A percentile compares a stretch with the other conserved stretches of the same genome.
Conservation (phyloP, 2,113 vertebrate species). For the Charina bottae region DNA sequence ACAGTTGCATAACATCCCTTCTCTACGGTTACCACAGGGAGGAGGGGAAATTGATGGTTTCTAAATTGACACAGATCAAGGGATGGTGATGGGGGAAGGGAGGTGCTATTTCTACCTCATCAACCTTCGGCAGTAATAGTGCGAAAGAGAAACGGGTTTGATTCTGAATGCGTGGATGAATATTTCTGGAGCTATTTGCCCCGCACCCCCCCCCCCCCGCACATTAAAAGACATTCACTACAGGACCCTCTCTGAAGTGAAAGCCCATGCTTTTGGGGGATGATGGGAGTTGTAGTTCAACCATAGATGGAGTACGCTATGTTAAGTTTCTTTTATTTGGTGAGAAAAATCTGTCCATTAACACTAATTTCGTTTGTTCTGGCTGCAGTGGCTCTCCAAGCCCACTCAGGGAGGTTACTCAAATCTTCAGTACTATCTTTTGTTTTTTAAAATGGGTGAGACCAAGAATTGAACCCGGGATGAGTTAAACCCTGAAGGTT, state of each 20-base stretch:
- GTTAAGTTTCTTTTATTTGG: neutral
- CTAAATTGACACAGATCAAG: conserved; percentile 24
- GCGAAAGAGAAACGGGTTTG: neutral
- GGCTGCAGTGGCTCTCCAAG: neutral
- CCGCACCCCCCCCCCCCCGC: too few species aligned
- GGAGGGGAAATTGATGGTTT: conserved; percentile 23
- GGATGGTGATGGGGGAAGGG: neutral
- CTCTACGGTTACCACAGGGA: conserved; percentile 30
- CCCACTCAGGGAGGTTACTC: neutral
- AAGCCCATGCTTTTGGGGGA: neutral
- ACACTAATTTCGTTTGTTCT: neutral
- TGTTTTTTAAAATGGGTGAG: neutral
- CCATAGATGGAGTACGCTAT: neutral
- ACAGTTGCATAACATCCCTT: conserved; percentile 21
- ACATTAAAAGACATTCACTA: neutral
- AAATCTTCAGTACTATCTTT: neutral
- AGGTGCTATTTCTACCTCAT: neutral
- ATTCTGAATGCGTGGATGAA: neutral
- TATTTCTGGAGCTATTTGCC: neutral
- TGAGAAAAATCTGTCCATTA: neutral
- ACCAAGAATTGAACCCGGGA: neutral
- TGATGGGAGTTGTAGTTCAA: neutral
- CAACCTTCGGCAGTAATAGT: neutral
- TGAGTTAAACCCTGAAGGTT: neutral
- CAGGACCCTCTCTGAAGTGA: neutral